Evolutionary conservation across 2,888 invertebrate genomes (phyloP), one percentile per base, ranked within the genome.

Genomic region (Tetheella fluctuosa): DNA sequence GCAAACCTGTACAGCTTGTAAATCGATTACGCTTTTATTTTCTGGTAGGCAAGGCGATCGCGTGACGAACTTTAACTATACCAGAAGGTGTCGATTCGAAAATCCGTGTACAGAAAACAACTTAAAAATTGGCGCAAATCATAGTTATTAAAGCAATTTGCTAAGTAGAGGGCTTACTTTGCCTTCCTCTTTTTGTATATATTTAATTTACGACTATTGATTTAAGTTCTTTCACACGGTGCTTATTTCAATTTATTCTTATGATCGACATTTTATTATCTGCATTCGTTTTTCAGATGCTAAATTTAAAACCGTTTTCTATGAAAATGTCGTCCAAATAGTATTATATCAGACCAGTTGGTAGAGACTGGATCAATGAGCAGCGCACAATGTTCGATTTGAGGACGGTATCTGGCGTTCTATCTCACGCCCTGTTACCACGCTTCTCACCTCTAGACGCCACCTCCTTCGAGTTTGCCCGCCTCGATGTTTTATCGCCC

Each of bases 1-100:
- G 77, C 64, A 88, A 90, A 86, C 85, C 84, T 74, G 86, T 86
- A 86, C 81, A 79, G 73, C 77, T 73, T 74, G 78, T 79, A 89
- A 90, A 91, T 89, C 90, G 89, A 91, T 90, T 90, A 88, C 81
- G 77, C 79, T 83, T 48, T 86, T 83, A 84, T 87, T 86, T 86
- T 87, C 81, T 82, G 83, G 78, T 84, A 79, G 76, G 78, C 82
- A 77, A 78, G 67, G 74, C 77, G 85, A 85, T 91, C 86, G 91
- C 91, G 90, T 92, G 92, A 89, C 88, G 83, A 74, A 77, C 82
- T 78, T 87, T 91, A 91, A 91, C 92, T 92, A n/a, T n/a, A 89
- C 83, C 76, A 71, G 67, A 77, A 91, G 90, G 91, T 92, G 92
- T 91, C 89, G 90, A 91, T 89, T 85, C 85, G 89, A 89, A 89